Conservation (phyloP, 2,797 vertebrate genomes). For the Dromococcyx pavoninus region DNA sequence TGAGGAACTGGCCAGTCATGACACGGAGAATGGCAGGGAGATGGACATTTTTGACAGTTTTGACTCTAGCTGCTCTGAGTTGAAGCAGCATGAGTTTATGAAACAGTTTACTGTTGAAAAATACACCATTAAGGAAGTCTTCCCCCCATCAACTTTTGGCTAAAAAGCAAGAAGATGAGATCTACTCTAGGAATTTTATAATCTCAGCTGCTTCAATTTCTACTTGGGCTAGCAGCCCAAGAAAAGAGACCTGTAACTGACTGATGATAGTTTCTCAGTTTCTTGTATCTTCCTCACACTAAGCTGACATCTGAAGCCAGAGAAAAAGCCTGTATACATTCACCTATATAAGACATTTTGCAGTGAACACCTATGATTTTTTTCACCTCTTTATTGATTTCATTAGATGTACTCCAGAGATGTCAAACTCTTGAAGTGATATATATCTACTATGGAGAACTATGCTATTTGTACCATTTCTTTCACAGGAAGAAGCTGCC, state of each 20-base stretch:
- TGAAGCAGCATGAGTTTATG: neutral
- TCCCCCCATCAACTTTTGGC: neutral
- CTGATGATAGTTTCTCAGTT: neutral
- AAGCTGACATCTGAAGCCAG: neutral
- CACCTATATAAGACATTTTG: neutral
- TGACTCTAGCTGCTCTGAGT: neutral
- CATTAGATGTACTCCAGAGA: neutral
- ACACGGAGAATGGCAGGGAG: neutral
- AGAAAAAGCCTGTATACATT: neutral
- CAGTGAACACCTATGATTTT: neutral
- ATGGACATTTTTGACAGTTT: neutral
- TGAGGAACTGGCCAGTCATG: neutral
- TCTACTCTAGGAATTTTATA: neutral
- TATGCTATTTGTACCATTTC: neutral
- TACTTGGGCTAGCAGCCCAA: neutral
- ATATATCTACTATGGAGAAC: neutral
- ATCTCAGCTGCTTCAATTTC: neutral
- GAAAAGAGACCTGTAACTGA: neutral
- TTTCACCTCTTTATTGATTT: neutral
- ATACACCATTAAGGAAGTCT: rapidly evolving
- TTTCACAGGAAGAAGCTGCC: neutral
- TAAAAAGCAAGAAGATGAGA: neutral
- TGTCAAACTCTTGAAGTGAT: neutral
- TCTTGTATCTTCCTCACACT: neutral
- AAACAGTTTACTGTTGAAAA: neutral